These are phyloP conservation scores for Aphidoletes aphidimyza DNA, from an alignment of 2,888 invertebrate species.

Conservation along the genomic window DNA sequence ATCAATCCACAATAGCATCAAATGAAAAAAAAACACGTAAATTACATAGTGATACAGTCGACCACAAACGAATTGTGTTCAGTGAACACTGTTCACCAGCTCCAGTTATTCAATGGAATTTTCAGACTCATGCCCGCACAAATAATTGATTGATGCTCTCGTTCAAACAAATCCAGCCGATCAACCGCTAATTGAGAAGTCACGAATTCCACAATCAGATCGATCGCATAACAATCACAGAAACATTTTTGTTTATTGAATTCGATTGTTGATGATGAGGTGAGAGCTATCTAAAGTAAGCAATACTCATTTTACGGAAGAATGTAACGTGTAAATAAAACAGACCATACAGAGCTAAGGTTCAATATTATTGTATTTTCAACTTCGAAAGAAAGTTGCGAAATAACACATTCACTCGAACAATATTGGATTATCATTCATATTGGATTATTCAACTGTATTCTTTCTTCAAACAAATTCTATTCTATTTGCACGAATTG, in stretches of 20 bases:
- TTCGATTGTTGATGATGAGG: conserved; percentile 32
- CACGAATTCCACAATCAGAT: not conserved
- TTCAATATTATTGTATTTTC: no score
- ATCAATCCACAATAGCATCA: not conserved
- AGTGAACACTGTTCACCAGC: not conserved
- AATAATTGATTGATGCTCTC: conserved; percentile 4
- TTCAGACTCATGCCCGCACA: not conserved
- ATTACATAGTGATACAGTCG: no score
- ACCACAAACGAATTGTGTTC: no score
- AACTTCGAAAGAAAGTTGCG: no score
- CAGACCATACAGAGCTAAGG: not conserved
- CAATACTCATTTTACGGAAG: not conserved
- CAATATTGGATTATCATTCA: no score
- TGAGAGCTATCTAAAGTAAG: conserved; percentile 33
- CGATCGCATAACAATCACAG: not conserved
- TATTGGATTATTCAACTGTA: no score
- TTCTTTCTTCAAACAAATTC: no score
- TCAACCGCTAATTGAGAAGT: conserved; percentile 1
- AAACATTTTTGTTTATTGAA: not conserved
- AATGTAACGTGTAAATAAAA: not conserved
- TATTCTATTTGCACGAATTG: not conserved
- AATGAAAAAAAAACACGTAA: no score
- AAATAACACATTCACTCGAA: no score
- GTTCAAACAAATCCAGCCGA: not conserved
- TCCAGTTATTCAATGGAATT: not conserved